Conservation (phyloP, 2,113 vertebrate genomes). For the Chlamydotis undulata region DNA sequence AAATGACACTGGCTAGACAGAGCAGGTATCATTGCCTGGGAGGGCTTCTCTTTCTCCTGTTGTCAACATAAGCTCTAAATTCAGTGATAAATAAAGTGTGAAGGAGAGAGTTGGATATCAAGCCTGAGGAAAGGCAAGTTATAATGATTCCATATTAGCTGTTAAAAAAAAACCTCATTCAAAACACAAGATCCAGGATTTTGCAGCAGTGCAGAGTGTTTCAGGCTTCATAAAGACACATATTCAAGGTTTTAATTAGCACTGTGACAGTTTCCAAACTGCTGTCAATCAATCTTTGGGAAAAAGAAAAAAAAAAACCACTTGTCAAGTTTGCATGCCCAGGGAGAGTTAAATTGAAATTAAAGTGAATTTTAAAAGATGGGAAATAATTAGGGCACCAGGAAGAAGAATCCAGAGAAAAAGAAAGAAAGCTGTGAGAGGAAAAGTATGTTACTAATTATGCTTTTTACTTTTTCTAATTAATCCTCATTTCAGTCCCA, state of each 20-base stretch:
- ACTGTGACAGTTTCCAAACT: conserved; percentile 34
- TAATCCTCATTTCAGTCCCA: conserved; percentile 27
- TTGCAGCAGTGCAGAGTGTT: conserved; percentile 13
- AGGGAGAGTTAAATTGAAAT: conserved; percentile 60
- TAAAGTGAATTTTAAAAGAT: conserved; percentile 61
- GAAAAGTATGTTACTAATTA: conserved; percentile 31
- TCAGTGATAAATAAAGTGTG: background rate
- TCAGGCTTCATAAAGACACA: conserved; percentile 24
- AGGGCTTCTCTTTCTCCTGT: background rate
- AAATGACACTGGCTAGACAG: background rate
- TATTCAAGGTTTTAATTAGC: conserved; percentile 60
- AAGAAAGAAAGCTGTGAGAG: conserved; percentile 35
- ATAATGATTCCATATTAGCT: conserved; percentile 21
- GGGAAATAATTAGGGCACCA: conserved; percentile 48
- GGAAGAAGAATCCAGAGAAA: conserved; percentile 34
- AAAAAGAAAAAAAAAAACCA: background rate
- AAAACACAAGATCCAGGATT: conserved; percentile 12
- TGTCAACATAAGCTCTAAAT: background rate
- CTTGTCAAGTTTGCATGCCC: conserved; percentile 39
- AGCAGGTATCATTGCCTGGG: background rate
- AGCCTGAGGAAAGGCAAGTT: conserved; percentile 34
- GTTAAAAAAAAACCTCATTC: conserved; percentile 3
- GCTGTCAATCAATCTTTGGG: conserved; percentile 53
- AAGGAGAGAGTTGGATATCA: conserved; percentile 3
- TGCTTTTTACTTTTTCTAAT: conserved; percentile 32